phyloP scores from a whole-genome alignment of 1,140 invertebrate genomes.

The Leptinotarsa texana region DNA sequence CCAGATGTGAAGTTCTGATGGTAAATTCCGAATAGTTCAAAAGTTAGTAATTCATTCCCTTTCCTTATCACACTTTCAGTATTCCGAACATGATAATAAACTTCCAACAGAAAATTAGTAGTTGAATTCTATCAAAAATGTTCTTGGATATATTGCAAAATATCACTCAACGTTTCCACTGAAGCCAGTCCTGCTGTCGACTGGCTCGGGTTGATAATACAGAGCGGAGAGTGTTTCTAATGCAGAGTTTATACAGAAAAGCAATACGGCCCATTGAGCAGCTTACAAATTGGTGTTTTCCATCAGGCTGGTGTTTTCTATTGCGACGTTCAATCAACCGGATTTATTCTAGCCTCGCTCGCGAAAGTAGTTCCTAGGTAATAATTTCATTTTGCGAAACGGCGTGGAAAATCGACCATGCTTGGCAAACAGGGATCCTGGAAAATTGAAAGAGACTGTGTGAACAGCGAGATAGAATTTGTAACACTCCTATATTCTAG shows the following conservation, averaged over 20 bases:
- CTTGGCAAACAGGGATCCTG: background rate
- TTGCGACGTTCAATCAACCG: conserved; percentile 1
- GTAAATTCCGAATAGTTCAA: too few relatives aligned
- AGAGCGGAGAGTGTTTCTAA: background rate
- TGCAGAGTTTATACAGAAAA: conserved; percentile 4
- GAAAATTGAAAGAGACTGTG: background rate
- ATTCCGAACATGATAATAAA: too few relatives aligned
- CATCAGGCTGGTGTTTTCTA: conserved; percentile 5
- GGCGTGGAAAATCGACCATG: conserved; percentile 11
- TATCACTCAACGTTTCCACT: too few relatives aligned
- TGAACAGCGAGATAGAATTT: background rate
- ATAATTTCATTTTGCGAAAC: conserved; percentile 19
- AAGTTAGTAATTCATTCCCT: too few relatives aligned
- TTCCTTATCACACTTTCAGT: too few relatives aligned
- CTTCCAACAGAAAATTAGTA: too few relatives aligned
- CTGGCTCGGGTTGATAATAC: background rate
- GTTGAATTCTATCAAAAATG: too few relatives aligned
- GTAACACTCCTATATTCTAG: background rate
- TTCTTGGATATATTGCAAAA: too few relatives aligned
- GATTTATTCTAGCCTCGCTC: conserved; percentile 11
- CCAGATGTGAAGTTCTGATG: too few relatives aligned
- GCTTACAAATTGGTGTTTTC: conserved; percentile 20
- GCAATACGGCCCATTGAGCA: conserved; percentile 14
- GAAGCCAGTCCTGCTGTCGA: background rate
- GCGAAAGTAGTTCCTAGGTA: conserved; percentile 13